Base-by-base conservation (phyloP, 2,888 invertebrate genomes). In the Sarcophaga rosellei region DNA sequence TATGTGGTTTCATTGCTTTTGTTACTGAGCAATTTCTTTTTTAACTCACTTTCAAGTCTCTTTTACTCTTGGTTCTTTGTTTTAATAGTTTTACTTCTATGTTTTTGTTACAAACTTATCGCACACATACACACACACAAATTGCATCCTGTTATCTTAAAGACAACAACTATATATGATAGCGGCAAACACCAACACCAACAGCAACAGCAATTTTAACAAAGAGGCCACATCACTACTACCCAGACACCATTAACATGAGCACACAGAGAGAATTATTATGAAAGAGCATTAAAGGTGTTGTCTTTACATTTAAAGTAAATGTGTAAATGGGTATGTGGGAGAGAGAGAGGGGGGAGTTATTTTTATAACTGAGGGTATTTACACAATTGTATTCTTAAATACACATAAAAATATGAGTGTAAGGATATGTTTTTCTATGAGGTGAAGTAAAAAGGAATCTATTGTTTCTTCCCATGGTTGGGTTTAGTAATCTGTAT, bases 101-200 rank as follows among this genome's bases (percentile, higher is more conserved):
- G 10, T 17, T 74, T 73, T 72, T 53, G 23, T 20, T 47, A 47
- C 76, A 77, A 69, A 59, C 21, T 47, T 15, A 74, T 4, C 63
- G 65, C 1, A n/a, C 66, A 66, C 79, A 72, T 20, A 79, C 72
- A 8, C 8, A 35, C 35, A 35, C 35, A 8, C 59, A 81, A 86
- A 79, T 86, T 86, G 74, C 85, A 82, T 86, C 82, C 82, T 79
- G 85, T 76, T 85, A 85, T 85, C 81, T 53, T 53, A 53, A 53
- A 53, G 53, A 53, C 53, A 53, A 53, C 53, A 53, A 53, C 53
- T 15, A 53, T 35, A 35, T 35, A 10, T 53, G 12, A 53, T 53
- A 53, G 5, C 53, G 17, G 53, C 53, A 35, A 23, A 35, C 35
- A 35, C 35, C 35, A 72, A 75, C 65, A 72, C n/a, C 66, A 61